Base-by-base conservation (phyloP, 2,113 vertebrate species). In the Odontophorus gujanensis region DNA sequence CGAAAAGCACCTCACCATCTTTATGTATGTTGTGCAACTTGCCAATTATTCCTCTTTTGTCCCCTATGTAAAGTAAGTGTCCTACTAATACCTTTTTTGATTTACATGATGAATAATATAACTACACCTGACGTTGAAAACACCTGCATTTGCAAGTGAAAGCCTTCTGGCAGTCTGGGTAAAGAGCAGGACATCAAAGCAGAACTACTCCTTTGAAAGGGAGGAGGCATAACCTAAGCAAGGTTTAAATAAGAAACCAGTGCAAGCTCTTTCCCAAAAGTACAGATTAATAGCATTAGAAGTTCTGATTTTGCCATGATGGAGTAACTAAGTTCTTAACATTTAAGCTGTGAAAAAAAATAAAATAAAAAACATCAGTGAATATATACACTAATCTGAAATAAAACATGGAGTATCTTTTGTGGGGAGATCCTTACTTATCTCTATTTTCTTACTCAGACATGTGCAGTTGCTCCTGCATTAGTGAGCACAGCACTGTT, bases 131-230 rank as follows among this genome's bases (percentile, higher is more conserved):
- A 63, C 47, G 43, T 22, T 91, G 71, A 92, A 84, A 91, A 95
- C 92, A 92, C 58, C 85, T 93, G 90, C 89, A 88, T 95, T 95
- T 96, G 72, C 93, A 94, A 90, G 43, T 81, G 74, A 86, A 96
- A 91, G 71, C 79, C 89, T 93, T 68, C 67, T 85, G 89, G 82
- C 90, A 92, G 47, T 78, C 57, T 74, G 42, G 18, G 38, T 53
- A 74, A 65, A 89, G 36, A 85, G n/a, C 71, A 75, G 81, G 74
- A 91, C 72, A 89, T 90, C 67, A 96, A 96, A 96, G 94, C 68
- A 89, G 67, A 13, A 90, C 42, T 18, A 32, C 21, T 66, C 14
- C 76, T 32, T 63, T 87, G 57, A 94, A 92, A 92, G 61, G 55
- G 38, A 69, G 32, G 45, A 84, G 89, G 58, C 75, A 96, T n/a